Conservation (phyloP, 2,797 vertebrate species). For the Pangasius larnaudii region DNA sequence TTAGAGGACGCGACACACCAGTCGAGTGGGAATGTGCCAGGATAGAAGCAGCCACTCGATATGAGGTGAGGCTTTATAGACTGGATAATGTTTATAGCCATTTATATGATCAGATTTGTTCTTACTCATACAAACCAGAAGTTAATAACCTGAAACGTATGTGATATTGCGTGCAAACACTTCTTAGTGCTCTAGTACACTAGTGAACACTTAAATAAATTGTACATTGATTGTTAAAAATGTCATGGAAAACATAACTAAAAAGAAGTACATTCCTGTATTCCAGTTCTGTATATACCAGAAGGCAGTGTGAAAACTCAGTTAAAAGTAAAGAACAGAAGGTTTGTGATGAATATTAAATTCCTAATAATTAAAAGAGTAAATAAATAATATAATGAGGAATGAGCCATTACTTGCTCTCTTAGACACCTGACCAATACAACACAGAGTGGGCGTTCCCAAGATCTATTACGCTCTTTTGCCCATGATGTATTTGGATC, state of each 20-base stretch:
- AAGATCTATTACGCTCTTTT: not conserved
- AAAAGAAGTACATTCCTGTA: not conserved
- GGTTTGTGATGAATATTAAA: not conserved
- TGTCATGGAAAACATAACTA: not conserved
- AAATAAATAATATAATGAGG: not conserved
- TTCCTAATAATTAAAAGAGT: not conserved
- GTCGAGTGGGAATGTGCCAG: constrained; percentile 81
- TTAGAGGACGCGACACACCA: constrained; percentile 81
- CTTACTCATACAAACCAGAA: not conserved
- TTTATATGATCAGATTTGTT: too few species aligned
- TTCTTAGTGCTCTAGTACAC: not conserved
- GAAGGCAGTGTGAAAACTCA: not conserved
- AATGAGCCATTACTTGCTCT: not conserved
- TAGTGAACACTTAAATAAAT: not conserved
- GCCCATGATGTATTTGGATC: not conserved
- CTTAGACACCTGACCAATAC: not conserved
- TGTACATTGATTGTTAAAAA: not conserved
- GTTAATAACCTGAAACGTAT: not conserved
- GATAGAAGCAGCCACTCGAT: constrained; percentile 71
- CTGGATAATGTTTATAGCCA: not conserved
- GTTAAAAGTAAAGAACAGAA: not conserved
- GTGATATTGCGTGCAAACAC: not conserved
- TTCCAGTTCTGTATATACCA: not conserved
- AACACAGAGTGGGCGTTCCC: not conserved
- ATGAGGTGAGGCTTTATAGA: constrained; percentile 75